These are phyloP conservation scores for Oscheius onirici DNA, from an alignment of 2,888 invertebrate genomes.

Conservation along the genomic window DNA sequence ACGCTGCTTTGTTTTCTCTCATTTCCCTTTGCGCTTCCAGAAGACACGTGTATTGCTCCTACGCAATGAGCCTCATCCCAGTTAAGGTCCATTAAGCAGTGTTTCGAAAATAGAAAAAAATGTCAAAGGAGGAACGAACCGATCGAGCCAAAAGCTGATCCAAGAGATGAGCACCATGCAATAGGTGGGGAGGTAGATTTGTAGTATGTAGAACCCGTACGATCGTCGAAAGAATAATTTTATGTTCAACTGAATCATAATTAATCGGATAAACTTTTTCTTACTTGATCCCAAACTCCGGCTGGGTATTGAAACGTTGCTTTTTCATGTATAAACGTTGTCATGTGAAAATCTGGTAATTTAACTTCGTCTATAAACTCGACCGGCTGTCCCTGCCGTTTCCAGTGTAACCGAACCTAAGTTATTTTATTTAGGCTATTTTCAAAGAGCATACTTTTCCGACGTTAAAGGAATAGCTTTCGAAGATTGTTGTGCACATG, in stretches of 20 bases:
- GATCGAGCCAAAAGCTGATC: conserved; percentile 71
- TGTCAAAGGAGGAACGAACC: conserved; percentile 46
- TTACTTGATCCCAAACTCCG: conserved; percentile 71
- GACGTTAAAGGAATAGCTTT: conserved; percentile 70
- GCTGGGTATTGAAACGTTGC: conserved; percentile 70
- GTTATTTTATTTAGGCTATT: background rate
- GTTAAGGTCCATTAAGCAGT: conserved; percentile 11
- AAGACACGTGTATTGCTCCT: no score
- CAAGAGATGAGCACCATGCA: conserved; percentile 72
- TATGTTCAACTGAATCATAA: conserved; percentile 64
- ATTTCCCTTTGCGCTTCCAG: no score
- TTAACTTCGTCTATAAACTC: conserved; percentile 67
- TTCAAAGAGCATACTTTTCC: conserved; percentile 54
- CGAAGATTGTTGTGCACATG: conserved; percentile 69
- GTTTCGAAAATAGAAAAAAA: background rate
- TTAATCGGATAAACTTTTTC: background rate
- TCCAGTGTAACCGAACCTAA: conserved; percentile 68
- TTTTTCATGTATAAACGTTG: conserved; percentile 61
- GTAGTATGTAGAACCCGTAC: conserved; percentile 70
- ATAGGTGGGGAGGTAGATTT: conserved; percentile 71
- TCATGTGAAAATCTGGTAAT: conserved; percentile 64
- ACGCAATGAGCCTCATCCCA: background rate
- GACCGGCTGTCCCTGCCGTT: conserved; percentile 63
- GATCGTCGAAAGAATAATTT: conserved; percentile 68
- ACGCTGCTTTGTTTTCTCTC: no score